Conservation (phyloP, 2,888 invertebrate species). For the Aleiodes alternator region DNA sequence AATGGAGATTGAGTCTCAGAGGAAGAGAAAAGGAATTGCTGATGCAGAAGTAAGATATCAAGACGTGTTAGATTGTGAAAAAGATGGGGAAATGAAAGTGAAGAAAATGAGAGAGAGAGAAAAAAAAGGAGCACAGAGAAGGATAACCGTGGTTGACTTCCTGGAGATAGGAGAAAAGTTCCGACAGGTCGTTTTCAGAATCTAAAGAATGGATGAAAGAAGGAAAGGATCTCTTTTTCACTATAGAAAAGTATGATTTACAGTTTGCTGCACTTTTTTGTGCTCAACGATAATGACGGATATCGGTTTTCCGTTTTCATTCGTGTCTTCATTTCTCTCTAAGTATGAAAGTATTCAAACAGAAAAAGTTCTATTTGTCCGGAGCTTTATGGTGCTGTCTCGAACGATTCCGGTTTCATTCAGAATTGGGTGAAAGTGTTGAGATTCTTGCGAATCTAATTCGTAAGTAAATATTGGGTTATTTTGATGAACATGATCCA, state of each 20-base stretch:
- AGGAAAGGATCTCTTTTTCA: not conserved
- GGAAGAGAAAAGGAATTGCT: constrained; percentile 6
- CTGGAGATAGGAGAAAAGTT: constrained; percentile 18
- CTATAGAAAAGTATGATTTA: not conserved
- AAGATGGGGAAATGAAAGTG: constrained; percentile 22
- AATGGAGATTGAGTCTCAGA: not conserved
- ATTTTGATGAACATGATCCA: not conserved
- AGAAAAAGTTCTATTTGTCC: too few relatives aligned
- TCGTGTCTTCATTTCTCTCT: not conserved
- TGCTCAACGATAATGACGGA: constrained; percentile 5
- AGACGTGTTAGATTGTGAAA: constrained; percentile 43
- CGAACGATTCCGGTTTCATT: too few relatives aligned
- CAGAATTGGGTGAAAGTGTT: too few relatives aligned
- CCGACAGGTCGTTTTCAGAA: constrained; percentile 21
- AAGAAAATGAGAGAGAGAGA: constrained; percentile 3
- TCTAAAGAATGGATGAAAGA: too few relatives aligned
- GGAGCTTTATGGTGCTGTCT: too few relatives aligned
- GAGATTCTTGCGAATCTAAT: too few relatives aligned
- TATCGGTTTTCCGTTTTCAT: constrained; percentile 25
- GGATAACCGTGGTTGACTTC: not conserved
- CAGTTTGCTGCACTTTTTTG: constrained; percentile 18
- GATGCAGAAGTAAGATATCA: constrained; percentile 22
- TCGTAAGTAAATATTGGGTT: not conserved
- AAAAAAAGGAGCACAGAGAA: not conserved
- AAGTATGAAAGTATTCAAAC: not conserved